Conservation (phyloP, 2,797 vertebrate species). For the Phalanger gymnotis region DNA sequence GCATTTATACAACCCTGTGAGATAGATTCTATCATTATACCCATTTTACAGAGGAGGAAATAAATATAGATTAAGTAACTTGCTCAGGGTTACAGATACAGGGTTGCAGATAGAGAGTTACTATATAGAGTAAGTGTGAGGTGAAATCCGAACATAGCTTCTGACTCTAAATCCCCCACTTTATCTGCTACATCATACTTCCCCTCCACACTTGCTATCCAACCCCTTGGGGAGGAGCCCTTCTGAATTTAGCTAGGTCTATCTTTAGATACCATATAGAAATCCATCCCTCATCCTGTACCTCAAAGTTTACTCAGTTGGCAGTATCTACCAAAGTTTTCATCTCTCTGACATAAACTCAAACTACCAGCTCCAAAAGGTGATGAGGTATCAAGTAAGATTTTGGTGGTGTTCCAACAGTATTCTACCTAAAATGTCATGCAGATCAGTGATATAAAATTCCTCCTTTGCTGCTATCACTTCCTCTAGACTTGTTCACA, state of each 20-base stretch:
- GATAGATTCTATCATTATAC: not conserved
- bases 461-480: constrained; percentile 16
- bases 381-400: not conserved
- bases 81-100: not conserved
- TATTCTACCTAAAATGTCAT: not conserved
- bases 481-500: constrained; percentile 50
- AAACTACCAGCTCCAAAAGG: not conserved
- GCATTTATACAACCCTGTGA: not conserved
- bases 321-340: not conserved
- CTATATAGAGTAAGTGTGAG: not conserved
- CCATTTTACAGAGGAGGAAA: not conserved
- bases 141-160: not conserved
- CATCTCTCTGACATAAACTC: constrained; percentile 28
- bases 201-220: not conserved
- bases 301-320: not conserved
- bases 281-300: not conserved
- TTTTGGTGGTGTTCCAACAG: not conserved
- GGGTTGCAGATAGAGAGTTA: not conserved
- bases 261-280: too few relatives aligned
- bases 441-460: not conserved
- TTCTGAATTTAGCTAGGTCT: not conserved
- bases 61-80: not conserved
- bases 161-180: not conserved
- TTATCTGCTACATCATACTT: not conserved
- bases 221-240: not conserved